Base-by-base conservation (phyloP, 2,888 invertebrate genomes). In the Unio pictorum region DNA sequence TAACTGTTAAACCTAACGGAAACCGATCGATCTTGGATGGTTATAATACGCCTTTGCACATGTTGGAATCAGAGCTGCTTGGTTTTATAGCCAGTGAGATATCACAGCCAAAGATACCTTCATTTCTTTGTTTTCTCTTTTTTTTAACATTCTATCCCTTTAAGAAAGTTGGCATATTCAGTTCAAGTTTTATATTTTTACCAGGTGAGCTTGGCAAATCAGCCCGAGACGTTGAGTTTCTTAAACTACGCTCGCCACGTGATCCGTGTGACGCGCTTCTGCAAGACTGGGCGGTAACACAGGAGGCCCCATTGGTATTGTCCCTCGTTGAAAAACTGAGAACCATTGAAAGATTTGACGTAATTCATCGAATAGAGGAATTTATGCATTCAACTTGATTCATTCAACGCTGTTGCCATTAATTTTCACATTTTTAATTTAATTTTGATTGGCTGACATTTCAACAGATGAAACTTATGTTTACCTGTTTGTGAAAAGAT, bases 191-290 rank as follows among this genome's bases (percentile, higher is more conserved):
- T 11, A 26, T 34, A 23, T 61, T 58, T 59, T 15, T 68, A 70
- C 15, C 65, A 80, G 80, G 74, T 61, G 55, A 67, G 55, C 64
- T 80, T 18, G 75, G 75, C 20, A 72, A 69, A 23, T 69, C 77
- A 4, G 56, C 15, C 1, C 58, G 69, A 20, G 71, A 79, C 15
- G 72, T 80, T 15, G 73, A 74, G 1, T 61, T 77, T 20, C 64
- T 80, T 4, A 58, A 61, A 17, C 68, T 75, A 60, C 69, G 75
- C 5, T 68, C 71, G 23, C 76, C 76, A 61, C 58, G 70, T 20
- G 73, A 80, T 34, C 80, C 79, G 1, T 80, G 80, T 68, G 75
- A 74, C 56, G 77, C 77, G 3, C 61, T 80, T 8, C 68, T 79
- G 26, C 71, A 73, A 59, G 74, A 75, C 61, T 80, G 77, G 80